Conservation (phyloP, 2,888 invertebrate genomes). For the Euzetes globulus region DNA sequence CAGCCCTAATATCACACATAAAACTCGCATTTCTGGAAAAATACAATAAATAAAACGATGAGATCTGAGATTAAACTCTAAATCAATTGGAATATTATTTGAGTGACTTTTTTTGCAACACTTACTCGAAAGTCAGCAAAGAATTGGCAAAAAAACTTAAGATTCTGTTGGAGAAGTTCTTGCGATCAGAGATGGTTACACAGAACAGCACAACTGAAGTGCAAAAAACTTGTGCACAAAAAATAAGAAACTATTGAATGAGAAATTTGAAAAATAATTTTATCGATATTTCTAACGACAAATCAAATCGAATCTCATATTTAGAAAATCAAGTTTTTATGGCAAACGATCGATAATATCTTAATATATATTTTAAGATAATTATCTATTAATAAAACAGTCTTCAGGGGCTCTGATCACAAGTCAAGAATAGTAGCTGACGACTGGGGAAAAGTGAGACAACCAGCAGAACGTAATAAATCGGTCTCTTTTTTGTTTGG, state of each 20-base stretch:
- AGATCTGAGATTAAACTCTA: too few species aligned
- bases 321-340: background rate
- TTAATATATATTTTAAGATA: background rate
- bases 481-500: background rate
- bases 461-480: background rate
- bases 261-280: background rate
- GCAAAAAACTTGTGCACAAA: background rate
- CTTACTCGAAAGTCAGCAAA: too few species aligned
- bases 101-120: too few species aligned
- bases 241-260: background rate
- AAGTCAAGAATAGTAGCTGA: too few species aligned
- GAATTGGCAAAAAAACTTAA: too few species aligned
- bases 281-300: background rate
- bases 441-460: too few species aligned
- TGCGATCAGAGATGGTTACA: too few species aligned
- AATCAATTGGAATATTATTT: too few species aligned
- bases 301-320: background rate
- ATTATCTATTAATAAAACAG: background rate
- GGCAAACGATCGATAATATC: background rate
- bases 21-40: background rate
- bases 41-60: too few species aligned
- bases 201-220: background rate
- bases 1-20: background rate
- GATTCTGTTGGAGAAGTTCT: too few species aligned
- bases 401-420: background rate